Conservation (phyloP, 2,113 vertebrate genomes). For the Poicephalus gulielmi region DNA sequence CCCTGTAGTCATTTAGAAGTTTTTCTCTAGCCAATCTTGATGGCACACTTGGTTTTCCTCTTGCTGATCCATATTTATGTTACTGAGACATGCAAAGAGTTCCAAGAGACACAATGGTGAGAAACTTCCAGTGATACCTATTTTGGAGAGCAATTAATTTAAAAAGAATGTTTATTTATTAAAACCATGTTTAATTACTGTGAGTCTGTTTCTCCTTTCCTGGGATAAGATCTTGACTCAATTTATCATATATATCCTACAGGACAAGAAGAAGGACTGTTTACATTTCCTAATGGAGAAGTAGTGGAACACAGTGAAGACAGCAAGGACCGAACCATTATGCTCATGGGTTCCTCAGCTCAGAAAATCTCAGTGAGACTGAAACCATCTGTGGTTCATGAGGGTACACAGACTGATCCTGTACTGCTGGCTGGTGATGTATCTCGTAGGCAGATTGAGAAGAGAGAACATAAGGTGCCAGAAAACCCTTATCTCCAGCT, state of each 20-base stretch:
- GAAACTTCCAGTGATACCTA: neutral
- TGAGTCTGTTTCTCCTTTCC: neutral
- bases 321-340: constrained; percentile 85
- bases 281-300: constrained; percentile 81
- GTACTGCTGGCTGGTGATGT: neutral
- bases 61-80: neutral
- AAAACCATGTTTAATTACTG: neutral
- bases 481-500: constrained; percentile 69
- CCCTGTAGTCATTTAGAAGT: neutral
- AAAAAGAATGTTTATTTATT: neutral
- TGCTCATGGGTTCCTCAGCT: constrained; percentile 78
- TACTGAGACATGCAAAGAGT: neutral
- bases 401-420: constrained; percentile 87
- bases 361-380: constrained; percentile 77
- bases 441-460: constrained; percentile 2
- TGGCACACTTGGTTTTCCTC: neutral
- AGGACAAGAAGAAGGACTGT: constrained; percentile 86
- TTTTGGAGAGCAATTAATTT: neutral
- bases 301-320: constrained; percentile 69
- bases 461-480: constrained; percentile 38
- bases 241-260: neutral
- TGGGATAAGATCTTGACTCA: neutral
- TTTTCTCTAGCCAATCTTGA: neutral
- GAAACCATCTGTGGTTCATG: constrained; percentile 78
- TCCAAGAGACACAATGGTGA: neutral